Base-by-base conservation (phyloP, 2,888 invertebrate genomes). In the Pegoplata infirma region DNA sequence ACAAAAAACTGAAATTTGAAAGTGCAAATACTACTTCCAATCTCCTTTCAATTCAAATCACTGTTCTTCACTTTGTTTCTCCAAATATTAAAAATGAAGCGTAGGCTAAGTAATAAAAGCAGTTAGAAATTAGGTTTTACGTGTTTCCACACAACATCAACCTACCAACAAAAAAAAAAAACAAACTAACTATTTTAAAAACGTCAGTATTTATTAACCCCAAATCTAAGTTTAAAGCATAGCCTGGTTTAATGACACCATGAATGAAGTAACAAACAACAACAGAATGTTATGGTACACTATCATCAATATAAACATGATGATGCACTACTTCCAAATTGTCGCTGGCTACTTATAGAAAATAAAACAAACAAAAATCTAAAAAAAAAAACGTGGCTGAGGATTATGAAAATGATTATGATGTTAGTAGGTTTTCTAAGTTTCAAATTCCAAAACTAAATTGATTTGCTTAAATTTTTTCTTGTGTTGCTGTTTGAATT, bases 241-340 rank as follows among this genome's bases (percentile, higher is more conserved):
- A 79, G 71, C 67, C 55, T 23, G 46, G 63, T 78, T 75, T 79
- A 79, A 79, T 79, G 71, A 79, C 79, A 75, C 75, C 79, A 66
- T 79, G 71, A 79, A 79, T 79, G 79, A 23, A 53, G 19, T n/a
- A 19, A 53, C 3, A 19, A 53, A 28, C 61, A 44, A 49, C 14
- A 14, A 25, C 14, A 19, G n/a, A 5, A 51, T 25, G 32, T n/a
- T n/a, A n/a, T n/a, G n/a, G n/a, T 19, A 61, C 8, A 21, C 23
- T 71, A 66, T 53, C 68, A 59, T 23, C 19, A 59, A 64, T 58
- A 49, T 58, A 66, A 68, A 75, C 64, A 74, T 72, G 75, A 73
- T 66, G 67, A 53, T 82, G 80, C 76, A 80, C 81, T 80, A 81
- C 81, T 82, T 81, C 64, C 58, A 81, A 83, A 81, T 80, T 81